These are phyloP conservation scores for Chunga burmeisteri DNA, from an alignment of 2,113 vertebrate species.

Conservation along the genomic window DNA sequence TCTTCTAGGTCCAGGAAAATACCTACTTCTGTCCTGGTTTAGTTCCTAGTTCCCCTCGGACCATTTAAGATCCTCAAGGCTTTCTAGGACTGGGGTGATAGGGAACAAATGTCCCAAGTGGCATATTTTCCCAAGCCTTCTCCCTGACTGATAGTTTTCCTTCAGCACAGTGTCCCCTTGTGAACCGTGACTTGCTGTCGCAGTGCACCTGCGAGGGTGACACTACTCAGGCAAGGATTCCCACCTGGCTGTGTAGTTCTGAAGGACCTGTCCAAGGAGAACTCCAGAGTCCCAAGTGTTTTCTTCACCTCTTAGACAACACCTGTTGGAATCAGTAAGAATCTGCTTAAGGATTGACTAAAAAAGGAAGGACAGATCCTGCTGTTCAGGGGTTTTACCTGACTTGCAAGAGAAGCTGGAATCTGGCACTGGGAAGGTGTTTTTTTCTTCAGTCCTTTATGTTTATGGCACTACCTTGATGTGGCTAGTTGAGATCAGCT, in stretches of 20 bases:
- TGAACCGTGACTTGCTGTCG: rapidly evolving
- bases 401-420: neutral
- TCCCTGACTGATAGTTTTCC: neutral
- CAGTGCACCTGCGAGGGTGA: neutral
- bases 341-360: neutral
- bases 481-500: neutral
- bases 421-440: neutral
- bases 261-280: neutral
- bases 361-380: neutral
- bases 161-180: neutral
- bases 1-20: neutral
- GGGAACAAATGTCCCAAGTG: neutral
- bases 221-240: neutral
- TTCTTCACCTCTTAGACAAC: neutral
- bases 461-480: neutral
- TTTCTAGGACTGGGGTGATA: neutral
- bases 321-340: neutral
- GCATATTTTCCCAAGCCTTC: neutral
- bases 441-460: neutral
- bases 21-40: neutral
- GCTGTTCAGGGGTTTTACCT: neutral
- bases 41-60: neutral
- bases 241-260: neutral
- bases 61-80: neutral
- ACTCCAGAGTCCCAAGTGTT: neutral